These are phyloP conservation scores for Andrena minutula DNA, from an alignment of 2,888 invertebrate genomes.

Conservation along the genomic window DNA sequence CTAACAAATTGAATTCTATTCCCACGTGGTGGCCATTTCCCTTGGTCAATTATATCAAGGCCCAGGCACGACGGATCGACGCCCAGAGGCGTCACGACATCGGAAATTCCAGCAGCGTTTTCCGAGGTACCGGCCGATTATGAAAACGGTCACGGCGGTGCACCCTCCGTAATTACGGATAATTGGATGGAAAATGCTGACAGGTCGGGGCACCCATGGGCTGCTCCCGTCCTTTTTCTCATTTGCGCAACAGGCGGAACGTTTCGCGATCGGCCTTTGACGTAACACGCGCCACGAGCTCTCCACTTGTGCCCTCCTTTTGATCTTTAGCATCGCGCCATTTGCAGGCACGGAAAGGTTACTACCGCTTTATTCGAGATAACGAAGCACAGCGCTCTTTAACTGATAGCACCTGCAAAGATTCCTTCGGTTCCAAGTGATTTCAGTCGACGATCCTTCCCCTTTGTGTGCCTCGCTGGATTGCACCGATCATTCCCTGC, in stretches of 20 bases:
- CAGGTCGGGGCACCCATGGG: conserved; percentile 43
- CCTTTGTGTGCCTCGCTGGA: background rate
- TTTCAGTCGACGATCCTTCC: background rate
- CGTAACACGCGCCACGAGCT: conserved; percentile 30
- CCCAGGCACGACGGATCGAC: conserved; percentile 20
- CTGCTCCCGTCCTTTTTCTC: conserved; percentile 48
- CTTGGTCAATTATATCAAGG: conserved; percentile 31
- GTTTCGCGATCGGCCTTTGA: conserved; percentile 56
- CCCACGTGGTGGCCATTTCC: conserved; percentile 8
- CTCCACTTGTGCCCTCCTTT: background rate
- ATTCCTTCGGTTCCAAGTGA: conserved; percentile 2
- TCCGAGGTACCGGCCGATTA: conserved; percentile 75
- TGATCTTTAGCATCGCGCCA: conserved; percentile 25
- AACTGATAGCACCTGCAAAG: background rate
- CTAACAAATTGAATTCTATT: conserved; percentile 47
- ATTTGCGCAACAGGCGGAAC: conserved; percentile 60
- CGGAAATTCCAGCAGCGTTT: conserved; percentile 60
- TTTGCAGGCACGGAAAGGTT: conserved; percentile 26
- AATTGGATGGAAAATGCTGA: conserved; percentile 81
- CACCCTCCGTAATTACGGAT: conserved; percentile 79
- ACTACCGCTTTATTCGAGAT: conserved; percentile 8
- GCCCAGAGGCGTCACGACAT: conserved; percentile 21
- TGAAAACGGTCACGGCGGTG: conserved; percentile 77
- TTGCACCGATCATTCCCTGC: background rate
- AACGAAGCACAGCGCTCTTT: conserved; percentile 6